Evolutionary conservation across 2,113 vertebrate species (phyloP).

Genomic region (Pogonocichla stellata): DNA sequence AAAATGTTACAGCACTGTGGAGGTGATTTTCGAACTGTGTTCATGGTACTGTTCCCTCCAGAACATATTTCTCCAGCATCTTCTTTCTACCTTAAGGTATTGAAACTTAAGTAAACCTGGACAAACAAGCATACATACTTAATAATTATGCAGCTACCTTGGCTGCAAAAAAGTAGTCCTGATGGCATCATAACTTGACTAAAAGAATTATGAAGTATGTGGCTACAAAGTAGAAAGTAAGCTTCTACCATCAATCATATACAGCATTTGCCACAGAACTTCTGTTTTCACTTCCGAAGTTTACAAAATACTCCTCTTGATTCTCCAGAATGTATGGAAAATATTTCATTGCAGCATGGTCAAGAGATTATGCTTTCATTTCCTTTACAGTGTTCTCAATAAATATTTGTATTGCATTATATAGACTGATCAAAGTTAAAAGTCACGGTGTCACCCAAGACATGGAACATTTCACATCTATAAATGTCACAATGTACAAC

Average conservation of each 20-base stretch:
- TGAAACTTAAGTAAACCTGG: not conserved
- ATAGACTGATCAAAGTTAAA: slow-evolving; percentile 19
- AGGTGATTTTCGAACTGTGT: not conserved
- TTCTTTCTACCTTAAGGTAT: not conserved
- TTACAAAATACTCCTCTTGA: not conserved
- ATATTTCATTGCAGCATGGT: slow-evolving; percentile 8
- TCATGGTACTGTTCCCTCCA: not conserved
- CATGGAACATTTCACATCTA: slow-evolving; percentile 5
- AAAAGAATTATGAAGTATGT: not conserved
- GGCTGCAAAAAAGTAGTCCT: not conserved
- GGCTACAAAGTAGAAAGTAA: not conserved
- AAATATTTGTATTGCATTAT: slow-evolving; percentile 24
- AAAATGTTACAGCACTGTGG: not conserved
- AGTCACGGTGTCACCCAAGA: not conserved
- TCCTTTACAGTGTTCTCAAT: not conserved
- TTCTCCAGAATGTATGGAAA: slow-evolving; percentile 5
- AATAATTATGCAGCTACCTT: not conserved
- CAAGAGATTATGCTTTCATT: slow-evolving; percentile 15
- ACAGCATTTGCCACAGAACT: not conserved
- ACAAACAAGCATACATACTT: not conserved
- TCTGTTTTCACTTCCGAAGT: not conserved
- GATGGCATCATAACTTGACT: not conserved
- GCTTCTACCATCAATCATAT: not conserved
- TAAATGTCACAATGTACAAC: not conserved
- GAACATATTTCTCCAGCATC: not conserved